Percentiles rank a stretch among this genome's conserved stretches.
Evolutionary conservation across 2,113 vertebrate species (phyloP).

Genomic region (Fukomys damarensis): DNA sequence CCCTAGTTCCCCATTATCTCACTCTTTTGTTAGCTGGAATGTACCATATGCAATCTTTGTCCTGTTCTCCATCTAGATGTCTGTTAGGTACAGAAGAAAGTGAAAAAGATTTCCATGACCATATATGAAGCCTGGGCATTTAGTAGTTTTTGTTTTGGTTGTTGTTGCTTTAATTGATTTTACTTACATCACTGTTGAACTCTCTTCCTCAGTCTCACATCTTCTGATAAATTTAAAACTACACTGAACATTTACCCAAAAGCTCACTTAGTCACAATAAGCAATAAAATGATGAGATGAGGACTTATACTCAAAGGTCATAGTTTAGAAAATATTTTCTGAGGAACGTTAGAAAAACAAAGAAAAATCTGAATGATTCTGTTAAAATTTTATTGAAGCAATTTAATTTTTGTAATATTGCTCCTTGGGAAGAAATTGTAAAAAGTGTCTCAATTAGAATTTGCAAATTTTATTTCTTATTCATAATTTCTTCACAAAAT

Average conservation of each 20-base stretch:
- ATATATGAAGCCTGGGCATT: neutral
- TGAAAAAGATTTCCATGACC: neutral
- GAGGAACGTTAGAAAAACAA: neutral
- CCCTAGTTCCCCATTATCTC: too few species aligned
- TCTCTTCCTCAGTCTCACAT: neutral
- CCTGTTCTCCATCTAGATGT: neutral
- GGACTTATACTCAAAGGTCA: neutral
- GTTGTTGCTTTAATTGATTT: neutral
- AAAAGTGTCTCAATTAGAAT: neutral
- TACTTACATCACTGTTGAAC: neutral
- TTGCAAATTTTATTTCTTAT: constrained; percentile 27
- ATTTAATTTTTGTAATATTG: neutral
- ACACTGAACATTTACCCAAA: neutral
- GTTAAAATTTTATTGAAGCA: neutral
- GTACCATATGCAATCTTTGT: neutral
- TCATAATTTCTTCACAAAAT: constrained; percentile 7
- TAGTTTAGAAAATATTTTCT: constrained; percentile 21
- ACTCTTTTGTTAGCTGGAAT: neutral
- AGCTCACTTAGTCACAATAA: neutral
- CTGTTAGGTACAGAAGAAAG: neutral
- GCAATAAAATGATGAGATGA: neutral
- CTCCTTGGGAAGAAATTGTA: neutral
- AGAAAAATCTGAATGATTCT: neutral
- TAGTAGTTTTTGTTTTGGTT: neutral
- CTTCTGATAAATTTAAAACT: constrained; percentile 44